Base-by-base conservation (phyloP, 2,888 invertebrate species). In the Coenonympha arcania region DNA sequence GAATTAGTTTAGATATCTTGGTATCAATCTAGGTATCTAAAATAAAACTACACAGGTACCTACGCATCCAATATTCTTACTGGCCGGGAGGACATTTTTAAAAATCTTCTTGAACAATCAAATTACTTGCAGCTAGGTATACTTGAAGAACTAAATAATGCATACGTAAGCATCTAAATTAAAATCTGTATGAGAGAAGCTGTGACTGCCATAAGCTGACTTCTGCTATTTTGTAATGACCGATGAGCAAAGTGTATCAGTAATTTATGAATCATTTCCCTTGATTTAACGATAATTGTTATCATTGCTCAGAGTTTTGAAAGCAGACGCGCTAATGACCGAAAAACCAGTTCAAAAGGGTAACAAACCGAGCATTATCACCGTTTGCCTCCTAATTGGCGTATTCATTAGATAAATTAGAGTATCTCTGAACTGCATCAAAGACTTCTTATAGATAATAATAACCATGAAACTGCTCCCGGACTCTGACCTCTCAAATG, bases 391-490 rank as follows among this genome's bases (percentile, higher is more conserved):
- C 59, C 61, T 64, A 58, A 68, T 66, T 71, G 69, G 63, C 60
- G 57, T 60, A 61, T 65, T 69, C 65, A 70, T 73, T 76, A 71
- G 57, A 64, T 55, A 64, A 62, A 65, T 74, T 72, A 73, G 64
- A 60, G 56, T 50, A 59, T 59, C 66, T 67, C 58, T 68, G 52
- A 62, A 64, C 54, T 55, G 58, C 55, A 50, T 58, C 62, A 63
- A 62, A 64, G 63, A 61, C 30, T 34, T 30, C 15, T 54, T 48
- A n/a, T n/a, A n/a, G 37, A 48, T 16, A 37, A 48, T 26, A 37
- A 43, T 39, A 33, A 46, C 28, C 46, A 30, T 31, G 24, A 48
- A 48, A 48, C 19, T 47, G 22, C 26, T 48, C 52, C 46, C 41
- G 57, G 51, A 40, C 55, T 20, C 40, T 48, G 50, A 52, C 50